phyloP scores from a whole-genome alignment of 2,888 invertebrate genomes.

The Drosophila quasianomalipes region DNA sequence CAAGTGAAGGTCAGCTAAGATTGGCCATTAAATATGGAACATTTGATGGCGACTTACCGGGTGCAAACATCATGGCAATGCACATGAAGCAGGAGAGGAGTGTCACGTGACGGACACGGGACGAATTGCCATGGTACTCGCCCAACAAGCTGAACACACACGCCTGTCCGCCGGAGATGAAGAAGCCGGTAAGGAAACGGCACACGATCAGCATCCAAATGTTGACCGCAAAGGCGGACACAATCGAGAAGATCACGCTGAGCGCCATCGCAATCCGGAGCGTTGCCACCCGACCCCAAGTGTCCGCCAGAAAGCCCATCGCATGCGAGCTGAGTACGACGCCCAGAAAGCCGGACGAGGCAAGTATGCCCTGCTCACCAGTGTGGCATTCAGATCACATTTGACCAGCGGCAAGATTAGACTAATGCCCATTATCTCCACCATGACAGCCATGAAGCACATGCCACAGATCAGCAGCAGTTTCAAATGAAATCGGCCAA shows the following conservation, averaged over 20 bases:
- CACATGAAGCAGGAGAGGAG: conserved; percentile 87
- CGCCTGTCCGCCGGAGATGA: conserved; percentile 86
- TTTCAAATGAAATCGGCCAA: conserved; percentile 88
- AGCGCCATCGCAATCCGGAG: conserved; percentile 86
- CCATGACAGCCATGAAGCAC: conserved; percentile 89
- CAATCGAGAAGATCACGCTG: conserved; percentile 87
- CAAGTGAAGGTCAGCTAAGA: neutral
- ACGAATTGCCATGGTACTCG: conserved; percentile 87
- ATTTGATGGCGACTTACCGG: conserved; percentile 81
- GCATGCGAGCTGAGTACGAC: conserved; percentile 91
- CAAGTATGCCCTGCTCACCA: conserved; percentile 88
- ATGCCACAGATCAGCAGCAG: conserved; percentile 88
- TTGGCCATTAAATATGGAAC: neutral
- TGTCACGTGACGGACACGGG: conserved; percentile 87
- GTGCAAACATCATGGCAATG: conserved; percentile 87
- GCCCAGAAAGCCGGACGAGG: conserved; percentile 89
- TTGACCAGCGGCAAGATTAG: conserved; percentile 89
- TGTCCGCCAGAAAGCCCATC: conserved; percentile 93
- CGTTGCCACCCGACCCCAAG: conserved; percentile 89
- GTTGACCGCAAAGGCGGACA: conserved; percentile 88
- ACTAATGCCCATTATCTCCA: conserved; percentile 89
- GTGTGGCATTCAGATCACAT: conserved; percentile 89
- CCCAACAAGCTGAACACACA: conserved; percentile 88
- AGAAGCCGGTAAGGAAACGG: conserved; percentile 89
- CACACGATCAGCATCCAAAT: conserved; percentile 87